A percentile compares a stretch with the other conserved stretches of the same genome.
Evolutionary conservation across 2,797 vertebrate genomes (phyloP).

Genomic region (Scyliorhinus canicula): DNA sequence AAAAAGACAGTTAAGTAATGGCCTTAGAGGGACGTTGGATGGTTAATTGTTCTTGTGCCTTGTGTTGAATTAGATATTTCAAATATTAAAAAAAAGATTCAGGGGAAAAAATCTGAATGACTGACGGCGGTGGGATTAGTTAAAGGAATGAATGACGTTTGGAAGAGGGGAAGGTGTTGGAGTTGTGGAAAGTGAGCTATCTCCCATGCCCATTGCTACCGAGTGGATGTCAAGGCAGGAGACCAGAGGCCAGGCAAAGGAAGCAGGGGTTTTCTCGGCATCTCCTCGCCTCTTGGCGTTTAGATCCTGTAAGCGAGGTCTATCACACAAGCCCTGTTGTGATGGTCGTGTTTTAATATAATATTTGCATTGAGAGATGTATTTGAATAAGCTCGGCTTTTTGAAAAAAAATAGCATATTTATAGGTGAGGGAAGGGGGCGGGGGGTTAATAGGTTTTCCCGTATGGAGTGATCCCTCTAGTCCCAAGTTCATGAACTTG

Average conservation of each 20-base stretch:
- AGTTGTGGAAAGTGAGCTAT: conserved; percentile 57
- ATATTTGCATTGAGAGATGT: neutral
- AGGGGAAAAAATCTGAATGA: neutral
- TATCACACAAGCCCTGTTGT: neutral
- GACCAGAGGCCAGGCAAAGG: conserved; percentile 47
- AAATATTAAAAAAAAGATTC: neutral
- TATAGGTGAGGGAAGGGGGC: too few relatives aligned
- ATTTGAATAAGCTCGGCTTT: neutral
- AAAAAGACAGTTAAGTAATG: neutral
- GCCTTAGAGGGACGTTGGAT: neutral
- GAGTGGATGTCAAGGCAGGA: conserved; percentile 59
- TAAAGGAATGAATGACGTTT: conserved; percentile 47
- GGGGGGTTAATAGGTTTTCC: neutral
- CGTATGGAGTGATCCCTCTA: neutral
- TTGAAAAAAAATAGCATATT: neutral
- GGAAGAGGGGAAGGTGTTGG: conserved; percentile 51
- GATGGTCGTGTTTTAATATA: neutral
- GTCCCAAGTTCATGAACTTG: conserved; percentile 26
- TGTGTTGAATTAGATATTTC: neutral
- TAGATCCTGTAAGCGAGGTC: neutral
- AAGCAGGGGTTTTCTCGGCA: conserved; percentile 40
- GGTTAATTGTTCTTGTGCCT: neutral
- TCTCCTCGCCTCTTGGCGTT: neutral
- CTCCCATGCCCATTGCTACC: conserved; percentile 61
- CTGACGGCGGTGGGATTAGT: conserved; percentile 11